Base-by-base conservation (phyloP, 1,140 invertebrate species). In the Drosophila kanapiae region DNA sequence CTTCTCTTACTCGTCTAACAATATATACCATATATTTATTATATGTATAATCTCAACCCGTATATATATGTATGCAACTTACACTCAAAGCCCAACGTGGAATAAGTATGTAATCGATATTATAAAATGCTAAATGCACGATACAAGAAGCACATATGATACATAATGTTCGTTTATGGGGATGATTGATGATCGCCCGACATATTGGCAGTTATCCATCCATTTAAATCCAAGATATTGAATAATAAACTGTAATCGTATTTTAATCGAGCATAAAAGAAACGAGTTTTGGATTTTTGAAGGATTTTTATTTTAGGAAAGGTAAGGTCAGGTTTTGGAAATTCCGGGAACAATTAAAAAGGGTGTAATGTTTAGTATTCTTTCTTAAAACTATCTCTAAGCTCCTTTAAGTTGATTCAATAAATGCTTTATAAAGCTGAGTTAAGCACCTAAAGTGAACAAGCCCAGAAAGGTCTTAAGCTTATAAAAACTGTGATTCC, bases 101-200 rank as follows among this genome's bases (percentile, higher is more conserved):
- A 60, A 33, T 31, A 75, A 40, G 42, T 49, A 48, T 10, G 9
- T 75, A 72, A 56, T 38, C 35, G 13, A 13, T 38, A 38, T 13
- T 54, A 10, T 3, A 49, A 38, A 33, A 71, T 51, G 57, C 56
- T 53, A 37, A 47, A 68, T 57, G 78, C 59, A 83, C 76, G 75
- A 71, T 83, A 82, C 80, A 80, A 91, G 87, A 81, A 88, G 75
- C 80, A 88, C 88, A 85, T 82, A 82, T 91, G 78, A 91, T 68
- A 37, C 33, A 63, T 48, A 68, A 47, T 59, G 35, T 71, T 71
- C 33, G 33, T 74, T 56, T 31, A 38, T 16, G 68, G 38, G 67
- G 56, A 51, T 51, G 53, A 56, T 27, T 40, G 53, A 27, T 38
- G 53, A 74, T 74, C 57, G 69, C 68, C 56, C 49, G 35, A 40